phyloP scores from a whole-genome alignment of 2,888 invertebrate genomes.

The Cyaniris semiargus region DNA sequence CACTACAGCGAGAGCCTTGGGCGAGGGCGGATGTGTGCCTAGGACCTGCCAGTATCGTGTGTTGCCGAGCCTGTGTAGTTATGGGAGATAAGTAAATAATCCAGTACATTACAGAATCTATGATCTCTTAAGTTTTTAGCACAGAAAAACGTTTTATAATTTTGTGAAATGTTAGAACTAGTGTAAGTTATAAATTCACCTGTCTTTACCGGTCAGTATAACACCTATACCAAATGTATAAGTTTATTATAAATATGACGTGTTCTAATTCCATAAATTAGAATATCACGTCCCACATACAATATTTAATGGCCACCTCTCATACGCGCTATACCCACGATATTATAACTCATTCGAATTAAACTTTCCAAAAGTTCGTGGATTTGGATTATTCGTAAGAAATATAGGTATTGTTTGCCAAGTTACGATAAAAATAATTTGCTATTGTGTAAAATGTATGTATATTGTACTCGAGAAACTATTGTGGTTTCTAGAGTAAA shows the following conservation, averaged over 20 bases:
- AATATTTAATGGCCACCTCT: conserved; percentile 31
- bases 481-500: neutral
- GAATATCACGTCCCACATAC: conserved; percentile 23
- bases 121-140: no score
- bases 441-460: neutral
- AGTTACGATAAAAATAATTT: neutral
- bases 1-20: no score
- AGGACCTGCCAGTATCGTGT: no score
- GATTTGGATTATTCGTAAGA: neutral
- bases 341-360: neutral
- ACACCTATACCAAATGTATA: neutral
- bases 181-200: neutral
- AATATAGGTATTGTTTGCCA: conserved; percentile 3
- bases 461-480: neutral
- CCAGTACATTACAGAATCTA: no score
- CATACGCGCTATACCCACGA: neutral
- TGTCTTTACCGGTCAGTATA: neutral
- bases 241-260: conserved; percentile 28
- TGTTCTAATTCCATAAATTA: conserved; percentile 12
- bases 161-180: neutral
- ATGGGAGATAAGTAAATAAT: no score
- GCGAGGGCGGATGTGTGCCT: no score
- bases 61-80: no score
- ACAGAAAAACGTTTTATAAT: neutral
- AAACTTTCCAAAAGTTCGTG: neutral